Conservation (phyloP, 2,888 invertebrate genomes). For the Galerucella calmariensis region DNA sequence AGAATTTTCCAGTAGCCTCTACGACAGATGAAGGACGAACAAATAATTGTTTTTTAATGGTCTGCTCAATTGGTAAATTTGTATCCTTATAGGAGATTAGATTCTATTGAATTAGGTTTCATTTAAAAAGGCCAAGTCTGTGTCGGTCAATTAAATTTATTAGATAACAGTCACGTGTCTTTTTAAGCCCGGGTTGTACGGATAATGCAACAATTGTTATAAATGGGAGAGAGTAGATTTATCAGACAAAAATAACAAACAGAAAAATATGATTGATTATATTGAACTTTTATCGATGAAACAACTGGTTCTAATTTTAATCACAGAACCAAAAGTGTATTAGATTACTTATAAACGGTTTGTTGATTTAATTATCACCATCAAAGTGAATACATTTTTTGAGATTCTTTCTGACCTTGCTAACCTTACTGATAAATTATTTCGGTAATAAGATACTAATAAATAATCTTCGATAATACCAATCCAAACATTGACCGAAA, state of each 20-base stretch:
- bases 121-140: conserved; percentile 26
- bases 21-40: conserved; percentile 39
- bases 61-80: conserved; percentile 44
- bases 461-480: no score
- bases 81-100: conserved; percentile 36
- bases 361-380: background rate
- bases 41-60: conserved; percentile 40
- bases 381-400: background rate
- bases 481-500: no score
- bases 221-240: background rate
- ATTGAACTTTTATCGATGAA: background rate
- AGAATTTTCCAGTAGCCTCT: background rate
- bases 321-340: background rate
- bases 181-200: background rate
- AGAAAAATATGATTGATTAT: background rate
- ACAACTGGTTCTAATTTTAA: background rate
- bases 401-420: background rate
- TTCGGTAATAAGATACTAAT: no score
- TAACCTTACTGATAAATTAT: background rate
- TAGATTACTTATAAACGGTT: background rate
- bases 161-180: conserved; percentile 28
- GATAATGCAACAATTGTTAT: background rate
- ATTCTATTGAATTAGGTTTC: conserved; percentile 36
- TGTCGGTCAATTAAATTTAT: conserved; percentile 32
- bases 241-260: background rate